Evolutionary conservation across 2,888 invertebrate species (phyloP), one percentile per base, ranked within the genome.

Genomic region (Apocheima hispidaria): DNA sequence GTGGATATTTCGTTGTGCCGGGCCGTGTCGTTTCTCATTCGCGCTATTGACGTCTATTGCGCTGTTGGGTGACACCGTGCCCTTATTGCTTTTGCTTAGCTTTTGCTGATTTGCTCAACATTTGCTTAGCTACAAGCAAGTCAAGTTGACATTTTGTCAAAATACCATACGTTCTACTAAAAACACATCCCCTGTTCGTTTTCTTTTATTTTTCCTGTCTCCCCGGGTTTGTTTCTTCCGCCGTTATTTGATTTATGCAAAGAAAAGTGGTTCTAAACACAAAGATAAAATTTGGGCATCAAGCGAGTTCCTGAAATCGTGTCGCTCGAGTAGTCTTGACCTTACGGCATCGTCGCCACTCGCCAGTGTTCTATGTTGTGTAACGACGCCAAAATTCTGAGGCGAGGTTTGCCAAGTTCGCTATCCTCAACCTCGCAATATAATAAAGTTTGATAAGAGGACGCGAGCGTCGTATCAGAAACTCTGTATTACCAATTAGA

Each of bases 371-470:
- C 79, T 82, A 82, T 80, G 88, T 92, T 92, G 92, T 92, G 90
- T 90, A 91, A 92, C 86, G 83, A 88, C 86, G 89, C 90, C 88
- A 91, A 87, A 85, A 81, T 77, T 81, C 71, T 72, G 70, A 73
- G 70, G 77, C 74, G 72, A 81, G 67, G 74, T 80, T 82, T 91
- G 91, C 91, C 91, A 92, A 91, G 79, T 84, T 81, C 81, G 69
- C 64, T 69, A 74, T 78, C 75, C 69, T 73, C 74, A 71, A 73
- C 78, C 76, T 75, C 71, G 72, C 66, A 65, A 74, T 72, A 72
- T 77, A 68, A 74, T 76, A 70, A 74, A 79, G 70, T 69, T 69
- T 71, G 65, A 51, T 67, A 63, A 70, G 60, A 38, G 51, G n/a
- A 26, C 49, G 52, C 51, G 33, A 57, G 49, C 21, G 30, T 64